Evolutionary conservation across 2,888 invertebrate species (phyloP), one percentile per base, ranked within the genome.

Genomic region (Anarsia innoxiella): DNA sequence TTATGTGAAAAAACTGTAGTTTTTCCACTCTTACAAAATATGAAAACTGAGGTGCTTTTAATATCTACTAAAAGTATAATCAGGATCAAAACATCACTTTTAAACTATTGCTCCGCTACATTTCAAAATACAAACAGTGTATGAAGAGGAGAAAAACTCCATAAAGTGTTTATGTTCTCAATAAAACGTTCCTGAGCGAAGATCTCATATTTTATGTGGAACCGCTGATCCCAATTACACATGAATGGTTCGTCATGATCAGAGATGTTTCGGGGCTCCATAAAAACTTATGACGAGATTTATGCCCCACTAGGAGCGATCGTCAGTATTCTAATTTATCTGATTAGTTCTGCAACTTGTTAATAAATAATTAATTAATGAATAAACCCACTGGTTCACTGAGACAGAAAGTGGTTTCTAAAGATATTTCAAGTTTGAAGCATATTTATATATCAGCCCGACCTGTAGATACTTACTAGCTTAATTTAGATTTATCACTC

Each of bases 181-280:
- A 82, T 83, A 83, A 83, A 83, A 77, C 66, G 63, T 59, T 69
- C 66, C 59, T 59, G 62, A 60, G 56, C 54, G 60, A 63, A 69
- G 69, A 73, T 66, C 78, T 74, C 72, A 76, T 80, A 83, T 82
- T 77, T 83, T 80, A 80, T 75, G 67, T 62, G 67, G 47, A 69
- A 68, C 67, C 71, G 72, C 53, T 76, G 76, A 78, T 68, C 73
- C 83, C 82, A 83, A 84, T 84, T 83, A 83, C 78, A 67, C 60
- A 53, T 76, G 70, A 75, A 82, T 75, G 79, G 77, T 79, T 77
- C 79, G 66, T 76, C 78, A 75, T 76, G 80, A 78, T 73, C 82
- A 72, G 66, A 74, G 49, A 64, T 71, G 77, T 79, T 78, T 75
- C 69, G 63, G 70, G 64, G 56, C 53, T 58, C 67, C 70, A 77